Base-by-base conservation (phyloP, 2,113 vertebrate species). In the Malurus melanocephalus region DNA sequence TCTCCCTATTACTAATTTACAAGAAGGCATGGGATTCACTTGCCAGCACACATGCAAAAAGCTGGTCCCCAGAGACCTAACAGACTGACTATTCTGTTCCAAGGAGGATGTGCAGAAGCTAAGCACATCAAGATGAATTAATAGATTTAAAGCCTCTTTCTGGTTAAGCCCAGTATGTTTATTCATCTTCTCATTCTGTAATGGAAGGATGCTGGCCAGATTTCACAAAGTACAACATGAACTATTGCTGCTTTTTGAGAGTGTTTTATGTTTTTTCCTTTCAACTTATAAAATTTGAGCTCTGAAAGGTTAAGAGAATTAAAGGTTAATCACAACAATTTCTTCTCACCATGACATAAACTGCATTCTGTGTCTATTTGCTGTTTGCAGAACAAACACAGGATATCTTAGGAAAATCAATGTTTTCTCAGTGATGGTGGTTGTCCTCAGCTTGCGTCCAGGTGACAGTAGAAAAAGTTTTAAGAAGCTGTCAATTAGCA, bases 321-420 rank as follows among this genome's bases (percentile, higher is more conserved):
- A 33, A 33, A 33, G 33, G 33, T 33, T 80, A 82, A 83, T 83
- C 72, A 87, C 42, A 90, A n/a, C 20, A n/a, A 42, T 85, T 77
- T 80, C 45, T 85, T 74, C 64, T 93, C 73, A 83, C 45, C 78
- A 26, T 21, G 61, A 30, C 26, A 53, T 65, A 68, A 88, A 82
- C 30, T 79, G 46, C 55, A 32, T 82, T 85, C 38, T 90, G 33
- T n/a, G 46, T 38, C 78, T 89, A 33, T 73, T 89, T 33, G 1
- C n/a, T 89, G 80, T 51, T 73, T 85, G 79, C 61, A 85, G 61
- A 91, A 85, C 60, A 80, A 89, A 82, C 67, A 90, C 33, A 79
- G 62, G 66, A 61, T 80, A 87, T 74, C 76, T 77, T 61, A 77
- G 56, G 80, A 85, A 92, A 92, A 85, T 74, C 76, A 93, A 2